phyloP scores from a whole-genome alignment of 2,888 invertebrate genomes.

The Saturnia pavonia region DNA sequence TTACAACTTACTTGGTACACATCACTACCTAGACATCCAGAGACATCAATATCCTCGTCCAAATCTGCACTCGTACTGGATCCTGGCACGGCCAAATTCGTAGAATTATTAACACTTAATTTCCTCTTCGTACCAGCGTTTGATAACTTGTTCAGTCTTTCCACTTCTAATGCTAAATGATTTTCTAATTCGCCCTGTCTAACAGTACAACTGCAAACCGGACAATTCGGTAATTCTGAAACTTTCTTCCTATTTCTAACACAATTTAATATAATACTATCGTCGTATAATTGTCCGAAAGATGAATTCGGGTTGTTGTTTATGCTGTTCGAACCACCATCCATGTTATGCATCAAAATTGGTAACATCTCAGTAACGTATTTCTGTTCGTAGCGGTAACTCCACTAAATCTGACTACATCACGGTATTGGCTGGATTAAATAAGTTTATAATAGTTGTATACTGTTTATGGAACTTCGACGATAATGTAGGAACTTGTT shows the following conservation, averaged over 20 bases:
- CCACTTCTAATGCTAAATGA: constrained; percentile 90
- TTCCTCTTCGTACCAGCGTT: constrained; percentile 61
- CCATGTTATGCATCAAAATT: constrained; percentile 73
- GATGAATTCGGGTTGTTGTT: constrained; percentile 42
- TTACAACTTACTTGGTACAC: constrained; percentile 64
- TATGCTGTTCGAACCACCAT: constrained; percentile 57
- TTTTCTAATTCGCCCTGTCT: constrained; percentile 91
- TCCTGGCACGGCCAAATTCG: constrained; percentile 51
- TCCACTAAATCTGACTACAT: constrained; percentile 69
- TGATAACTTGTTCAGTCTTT: constrained; percentile 65
- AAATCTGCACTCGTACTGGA: constrained; percentile 55
- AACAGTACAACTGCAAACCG: constrained; percentile 93
- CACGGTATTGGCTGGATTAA: constrained; percentile 49
- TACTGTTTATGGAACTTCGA: constrained; percentile 52
- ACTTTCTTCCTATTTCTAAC: constrained; percentile 83
- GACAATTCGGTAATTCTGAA: constrained; percentile 89
- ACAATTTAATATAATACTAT: constrained; percentile 70
- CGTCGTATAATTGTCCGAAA: constrained; percentile 60
- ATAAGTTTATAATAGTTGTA: constrained; percentile 39
- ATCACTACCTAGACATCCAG: constrained; percentile 67
- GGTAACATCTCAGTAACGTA: constrained; percentile 69
- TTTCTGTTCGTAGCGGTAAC: constrained; percentile 31
- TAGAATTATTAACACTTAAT: constrained; percentile 56
- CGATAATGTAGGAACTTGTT: constrained; percentile 53
- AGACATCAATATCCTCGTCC: constrained; percentile 34